These are phyloP conservation scores for Rhynchomys soricoides DNA, from an alignment of 2,113 vertebrate species.

Conservation along the genomic window DNA sequence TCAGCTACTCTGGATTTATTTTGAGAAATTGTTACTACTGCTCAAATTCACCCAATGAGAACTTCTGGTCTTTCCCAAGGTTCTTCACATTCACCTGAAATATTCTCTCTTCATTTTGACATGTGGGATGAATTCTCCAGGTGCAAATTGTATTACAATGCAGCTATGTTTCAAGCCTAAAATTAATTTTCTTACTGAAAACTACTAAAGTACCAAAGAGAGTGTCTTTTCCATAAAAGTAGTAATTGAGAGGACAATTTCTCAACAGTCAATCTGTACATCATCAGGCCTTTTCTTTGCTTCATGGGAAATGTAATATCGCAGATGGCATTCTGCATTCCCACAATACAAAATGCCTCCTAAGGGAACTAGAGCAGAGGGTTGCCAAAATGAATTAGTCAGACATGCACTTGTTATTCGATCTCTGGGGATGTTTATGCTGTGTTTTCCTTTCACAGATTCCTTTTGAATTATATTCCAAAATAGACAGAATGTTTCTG, in stretches of 20 bases:
- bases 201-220: neutral
- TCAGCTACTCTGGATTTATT: neutral
- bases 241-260: neutral
- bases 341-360: neutral
- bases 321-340: neutral
- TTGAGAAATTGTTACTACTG: neutral
- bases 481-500: neutral
- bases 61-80: neutral
- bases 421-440: neutral
- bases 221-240: conserved; percentile 14
- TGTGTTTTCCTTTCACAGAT: neutral
- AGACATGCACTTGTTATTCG: neutral
- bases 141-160: neutral
- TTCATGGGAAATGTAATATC: neutral
- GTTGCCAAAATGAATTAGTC: neutral
- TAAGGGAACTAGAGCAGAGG: neutral
- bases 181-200: neutral
- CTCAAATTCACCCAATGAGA: neutral
- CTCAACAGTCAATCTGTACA: neutral
- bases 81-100: neutral
- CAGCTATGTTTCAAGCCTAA: neutral
- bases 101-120: neutral
- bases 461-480: neutral
- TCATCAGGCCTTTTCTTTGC: neutral
- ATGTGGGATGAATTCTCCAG: neutral